Evolutionary conservation across 2,888 invertebrate genomes (phyloP), one percentile per base, ranked within the genome.

Genomic region (Mesoligia furuncula): DNA sequence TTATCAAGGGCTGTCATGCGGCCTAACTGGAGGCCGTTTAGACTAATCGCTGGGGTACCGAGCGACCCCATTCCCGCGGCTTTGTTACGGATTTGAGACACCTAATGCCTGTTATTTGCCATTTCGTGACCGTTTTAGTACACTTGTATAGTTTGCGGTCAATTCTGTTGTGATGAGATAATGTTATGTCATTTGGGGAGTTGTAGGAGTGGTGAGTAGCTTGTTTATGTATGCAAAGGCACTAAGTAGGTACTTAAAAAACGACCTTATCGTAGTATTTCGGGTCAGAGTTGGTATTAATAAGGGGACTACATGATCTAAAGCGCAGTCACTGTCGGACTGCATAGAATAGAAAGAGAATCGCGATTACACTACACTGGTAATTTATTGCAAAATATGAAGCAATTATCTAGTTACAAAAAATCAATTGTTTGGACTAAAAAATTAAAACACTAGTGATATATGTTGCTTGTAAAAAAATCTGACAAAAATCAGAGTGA

Each of bases 31-130:
- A 69, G 77, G 66, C 61, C 73, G 69, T 88, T 89, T 74, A 84
- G 75, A 86, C 80, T 89, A 88, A 88, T 88, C 76, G 75, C 64
- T 65, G 66, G 72, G 77, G 75, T 75, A 75, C 74, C 61, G 9
- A 73, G 66, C 74, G 73, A 76, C 79, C 80, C 67, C 73, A 78
- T 82, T 87, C 72, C 65, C 57, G 73, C 59, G 75, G 80, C 80
- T 85, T 87, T 85, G 81, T 82, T 75, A 68, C 75, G 79, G 80
- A 84, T 88, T 88, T 80, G 27, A 83, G 79, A 54, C 68, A 69
- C 62, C 51, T 79, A 81, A 86, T 79, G 65, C 68, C 75, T 51
- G 75, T 88, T 81, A 81, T 85, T 81, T 77, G 77, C 79, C 70
- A 76, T 79, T 82, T 45, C 39, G 74, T 70, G 61, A 64, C 75